Percentiles rank a stretch among this genome's conserved stretches.
Conservation (phyloP, 2,888 invertebrate species). For the Griposia aprilina region DNA sequence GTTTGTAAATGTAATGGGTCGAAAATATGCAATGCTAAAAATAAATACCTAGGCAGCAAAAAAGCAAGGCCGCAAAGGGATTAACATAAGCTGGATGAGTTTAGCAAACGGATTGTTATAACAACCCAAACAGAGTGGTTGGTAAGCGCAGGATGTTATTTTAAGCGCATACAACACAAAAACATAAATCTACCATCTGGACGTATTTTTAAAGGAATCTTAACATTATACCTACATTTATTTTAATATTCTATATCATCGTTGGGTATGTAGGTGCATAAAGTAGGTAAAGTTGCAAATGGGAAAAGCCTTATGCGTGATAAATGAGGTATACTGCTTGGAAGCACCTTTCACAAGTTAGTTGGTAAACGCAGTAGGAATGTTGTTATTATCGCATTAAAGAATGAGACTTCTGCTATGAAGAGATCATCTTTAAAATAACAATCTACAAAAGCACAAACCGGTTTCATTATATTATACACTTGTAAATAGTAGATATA, state of each 20-base stretch:
- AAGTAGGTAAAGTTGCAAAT: conserved; percentile 3
- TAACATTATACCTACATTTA: background rate
- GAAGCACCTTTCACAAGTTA: conserved; percentile 5
- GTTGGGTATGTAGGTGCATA: background rate
- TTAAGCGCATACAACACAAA: background rate
- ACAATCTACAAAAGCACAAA: background rate
- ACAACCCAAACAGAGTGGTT: background rate
- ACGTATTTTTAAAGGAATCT: background rate
- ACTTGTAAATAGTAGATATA: too few relatives aligned
- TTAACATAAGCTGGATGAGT: conserved; percentile 2
- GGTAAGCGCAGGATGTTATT: background rate
- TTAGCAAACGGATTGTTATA: conserved; percentile 1
- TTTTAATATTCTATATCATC: background rate
- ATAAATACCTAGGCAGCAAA: background rate
- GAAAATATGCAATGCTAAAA: conserved; percentile 1
- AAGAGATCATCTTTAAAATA: background rate
- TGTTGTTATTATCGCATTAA: background rate
- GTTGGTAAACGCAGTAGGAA: background rate
- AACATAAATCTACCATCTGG: background rate
- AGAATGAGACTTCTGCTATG: background rate
- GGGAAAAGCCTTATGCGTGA: background rate
- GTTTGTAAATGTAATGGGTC: background rate
- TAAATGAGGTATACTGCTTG: background rate
- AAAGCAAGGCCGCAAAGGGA: conserved; percentile 1
- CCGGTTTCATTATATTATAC: background rate